Evolutionary conservation across 2,888 invertebrate species (phyloP).

Genomic region (Caenorhabditis sp.): DNA sequence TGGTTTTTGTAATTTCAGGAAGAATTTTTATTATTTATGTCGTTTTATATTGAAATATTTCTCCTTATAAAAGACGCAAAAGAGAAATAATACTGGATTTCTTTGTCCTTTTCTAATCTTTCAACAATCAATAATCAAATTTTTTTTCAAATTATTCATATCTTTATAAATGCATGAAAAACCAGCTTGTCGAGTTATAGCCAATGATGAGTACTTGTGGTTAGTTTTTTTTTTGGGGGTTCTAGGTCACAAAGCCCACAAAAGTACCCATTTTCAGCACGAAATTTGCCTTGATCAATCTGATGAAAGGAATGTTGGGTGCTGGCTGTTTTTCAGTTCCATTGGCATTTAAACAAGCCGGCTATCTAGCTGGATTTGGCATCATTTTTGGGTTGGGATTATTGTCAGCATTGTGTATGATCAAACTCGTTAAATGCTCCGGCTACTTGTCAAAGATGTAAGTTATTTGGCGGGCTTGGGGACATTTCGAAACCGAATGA

Average conservation of each 20-base stretch:
- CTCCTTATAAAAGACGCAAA: not conserved
- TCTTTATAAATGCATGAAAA: not conserved
- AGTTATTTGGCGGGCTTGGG: slow-evolving; percentile 3
- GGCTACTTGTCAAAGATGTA: slow-evolving; percentile 63
- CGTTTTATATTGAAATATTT: no score
- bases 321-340: slow-evolving; percentile 67
- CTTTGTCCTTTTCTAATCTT: not conserved
- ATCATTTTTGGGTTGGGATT: slow-evolving; percentile 64
- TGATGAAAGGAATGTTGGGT: slow-evolving; percentile 67
- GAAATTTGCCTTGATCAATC: slow-evolving; percentile 57
- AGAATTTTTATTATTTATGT: not conserved
- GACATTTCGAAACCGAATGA: not conserved
- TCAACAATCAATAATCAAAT: not conserved
- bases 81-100: not conserved
- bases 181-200: not conserved
- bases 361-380: slow-evolving; percentile 58
- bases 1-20: not conserved
- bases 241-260: not conserved
- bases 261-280: slow-evolving; percentile 40
- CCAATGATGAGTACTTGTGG: not conserved
- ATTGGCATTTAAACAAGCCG: slow-evolving; percentile 67
- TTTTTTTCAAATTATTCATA: not conserved
- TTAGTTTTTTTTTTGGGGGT: not conserved
- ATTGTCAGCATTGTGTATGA: slow-evolving; percentile 65
- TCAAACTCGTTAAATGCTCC: slow-evolving; percentile 64